Evolutionary conservation across 1,140 invertebrate species (phyloP), one percentile per base, ranked within the genome.

Genomic region (Calliphora vicina): DNA sequence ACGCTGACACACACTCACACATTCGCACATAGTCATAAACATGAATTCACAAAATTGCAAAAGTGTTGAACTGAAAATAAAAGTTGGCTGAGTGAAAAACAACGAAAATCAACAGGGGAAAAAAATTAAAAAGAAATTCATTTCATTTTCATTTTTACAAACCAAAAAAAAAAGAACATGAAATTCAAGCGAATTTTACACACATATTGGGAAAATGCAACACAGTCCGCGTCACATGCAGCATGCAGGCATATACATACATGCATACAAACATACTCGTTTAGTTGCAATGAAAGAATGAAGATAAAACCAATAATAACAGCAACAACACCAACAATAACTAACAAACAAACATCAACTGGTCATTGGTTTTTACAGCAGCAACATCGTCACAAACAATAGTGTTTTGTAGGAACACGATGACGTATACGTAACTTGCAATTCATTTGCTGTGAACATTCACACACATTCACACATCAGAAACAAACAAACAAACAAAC

Each of bases 61-160:
- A 67, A 67, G 61, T 67, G 61, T 67, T 67, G 61, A 67, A 23
- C 61, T 67, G 61, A 67, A 67, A 67, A 20, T 67, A 67, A 67
- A 67, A 67, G 61, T 67, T 67, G 20, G 23, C n/a, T 20, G 61
- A 20, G 20, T 25, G 10, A 20, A 67, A 6, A 23, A 67, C 42
- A 50, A 50, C 45, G 4, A 50, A 13, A 50, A 35, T 35, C 35
- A 35, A 35, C 35, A 5, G 35, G 35, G 35, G 35, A 10, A 50
- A 50, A 67, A 23, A 23, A 67, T 23, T 17, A 12, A 67, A 20
- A 67, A 67, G 20, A 67, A 67, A 23, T 67, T 67, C 61, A 67
- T 67, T 67, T 67, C 61, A 67, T 67, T 67, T 67, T 67, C 61
- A 67, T 67, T 67, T 67, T 23, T 67, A 23, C 61, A 67, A 50